Evolutionary conservation across 2,888 invertebrate species (phyloP).

Genomic region (Nomada hirtipes): DNA sequence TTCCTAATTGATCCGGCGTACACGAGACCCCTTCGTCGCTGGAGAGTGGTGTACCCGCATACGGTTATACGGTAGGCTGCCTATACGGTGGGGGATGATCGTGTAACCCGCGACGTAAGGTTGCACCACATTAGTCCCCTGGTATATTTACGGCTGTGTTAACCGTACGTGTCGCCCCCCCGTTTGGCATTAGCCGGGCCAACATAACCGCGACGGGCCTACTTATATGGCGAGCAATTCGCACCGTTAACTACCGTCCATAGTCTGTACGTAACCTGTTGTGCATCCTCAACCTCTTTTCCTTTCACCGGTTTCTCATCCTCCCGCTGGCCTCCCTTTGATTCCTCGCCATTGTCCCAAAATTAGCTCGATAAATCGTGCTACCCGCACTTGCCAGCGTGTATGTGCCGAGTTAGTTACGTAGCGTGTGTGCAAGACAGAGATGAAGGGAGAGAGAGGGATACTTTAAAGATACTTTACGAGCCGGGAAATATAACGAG

Average conservation of each 20-base stretch:
- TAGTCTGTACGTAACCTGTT: constrained; percentile 52
- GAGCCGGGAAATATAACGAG: constrained; percentile 22
- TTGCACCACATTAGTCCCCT: constrained; percentile 79
- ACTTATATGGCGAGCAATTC: constrained; percentile 77
- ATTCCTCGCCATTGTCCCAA: constrained; percentile 73
- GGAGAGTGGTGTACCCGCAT: constrained; percentile 19
- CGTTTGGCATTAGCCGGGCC: constrained; percentile 70
- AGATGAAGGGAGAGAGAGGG: neutral
- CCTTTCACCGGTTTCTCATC: constrained; percentile 56
- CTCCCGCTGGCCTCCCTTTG: constrained; percentile 36
- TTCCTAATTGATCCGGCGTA: constrained; percentile 76
- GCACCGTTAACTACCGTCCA: constrained; percentile 70
- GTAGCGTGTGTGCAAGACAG: neutral
- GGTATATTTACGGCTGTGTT: constrained; percentile 78
- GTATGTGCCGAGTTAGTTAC: constrained; percentile 19
- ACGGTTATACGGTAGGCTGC: constrained; percentile 14
- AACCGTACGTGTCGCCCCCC: constrained; percentile 51
- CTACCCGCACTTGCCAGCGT: constrained; percentile 28
- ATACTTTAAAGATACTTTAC: constrained; percentile 15
- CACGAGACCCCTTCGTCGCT: constrained; percentile 10
- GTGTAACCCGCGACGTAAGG: constrained; percentile 75
- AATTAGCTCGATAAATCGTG: constrained; percentile 78
- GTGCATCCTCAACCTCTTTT: constrained; percentile 52
- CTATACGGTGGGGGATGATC: constrained; percentile 67
- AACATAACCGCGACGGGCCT: constrained; percentile 69